Percentiles rank a stretch among this genome's conserved stretches.
Conservation (phyloP, 2,113 vertebrate genomes). For the Chascanopsetta lugubris region DNA sequence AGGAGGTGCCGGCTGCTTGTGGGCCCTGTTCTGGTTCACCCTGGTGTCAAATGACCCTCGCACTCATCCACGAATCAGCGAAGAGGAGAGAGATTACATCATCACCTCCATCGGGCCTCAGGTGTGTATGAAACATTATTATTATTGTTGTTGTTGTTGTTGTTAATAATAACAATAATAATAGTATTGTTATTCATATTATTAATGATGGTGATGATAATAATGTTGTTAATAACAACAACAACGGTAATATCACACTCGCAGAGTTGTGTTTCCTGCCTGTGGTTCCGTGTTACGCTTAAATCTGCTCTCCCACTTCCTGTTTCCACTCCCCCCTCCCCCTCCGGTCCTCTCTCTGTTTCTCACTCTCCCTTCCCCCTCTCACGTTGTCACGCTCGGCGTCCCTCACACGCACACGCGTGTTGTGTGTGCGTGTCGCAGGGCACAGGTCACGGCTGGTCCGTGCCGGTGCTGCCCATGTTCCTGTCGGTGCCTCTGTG, state of each 20-base stretch:
- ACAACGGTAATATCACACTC: too few species aligned
- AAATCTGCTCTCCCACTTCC: constrained; percentile 17
- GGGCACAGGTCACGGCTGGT: constrained; percentile 76
- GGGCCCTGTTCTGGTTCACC: constrained; percentile 83
- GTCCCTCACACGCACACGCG: too few species aligned
- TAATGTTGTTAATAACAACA: too few species aligned
- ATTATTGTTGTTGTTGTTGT: too few species aligned
- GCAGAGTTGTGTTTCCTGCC: too few species aligned
- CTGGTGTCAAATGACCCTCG: constrained; percentile 83
- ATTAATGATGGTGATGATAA: too few species aligned
- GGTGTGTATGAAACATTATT: constrained; percentile 63
- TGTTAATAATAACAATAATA: too few species aligned
- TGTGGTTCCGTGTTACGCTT: neutral
- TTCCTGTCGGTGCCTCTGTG: constrained; percentile 81
- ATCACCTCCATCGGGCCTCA: constrained; percentile 72
- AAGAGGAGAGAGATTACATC: constrained; percentile 83
- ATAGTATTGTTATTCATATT: too few species aligned
- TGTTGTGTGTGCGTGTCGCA: constrained; percentile 32
- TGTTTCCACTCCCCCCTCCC: constrained; percentile 22
- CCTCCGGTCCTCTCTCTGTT: neutral
- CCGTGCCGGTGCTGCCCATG: constrained; percentile 79
- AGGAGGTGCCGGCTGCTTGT: constrained; percentile 82
- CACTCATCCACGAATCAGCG: constrained; percentile 82
- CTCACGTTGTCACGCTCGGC: too few species aligned
- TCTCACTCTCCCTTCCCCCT: neutral